phyloP scores from a whole-genome alignment of 2,113 vertebrate genomes.

The Rhinoptilus africanus region DNA sequence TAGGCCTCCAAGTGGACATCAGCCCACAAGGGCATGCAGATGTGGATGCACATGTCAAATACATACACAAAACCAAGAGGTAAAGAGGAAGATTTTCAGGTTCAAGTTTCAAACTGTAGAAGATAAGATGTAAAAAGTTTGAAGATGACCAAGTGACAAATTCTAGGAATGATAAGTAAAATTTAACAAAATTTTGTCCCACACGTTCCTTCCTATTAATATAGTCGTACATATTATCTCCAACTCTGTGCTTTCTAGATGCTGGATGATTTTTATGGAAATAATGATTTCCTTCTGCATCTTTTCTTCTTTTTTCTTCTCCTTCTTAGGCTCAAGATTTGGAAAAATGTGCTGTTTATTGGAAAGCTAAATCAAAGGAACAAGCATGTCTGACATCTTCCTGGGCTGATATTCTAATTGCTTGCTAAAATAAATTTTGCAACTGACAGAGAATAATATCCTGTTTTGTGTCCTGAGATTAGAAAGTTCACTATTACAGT shows the following conservation, averaged over 20 bases:
- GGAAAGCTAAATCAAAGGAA: background rate
- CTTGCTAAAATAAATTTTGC: background rate
- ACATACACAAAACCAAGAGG: background rate
- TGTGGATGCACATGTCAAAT: background rate
- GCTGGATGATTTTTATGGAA: background rate
- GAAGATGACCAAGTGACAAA: background rate
- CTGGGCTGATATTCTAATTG: background rate
- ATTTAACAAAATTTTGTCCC: background rate
- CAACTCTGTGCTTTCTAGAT: background rate
- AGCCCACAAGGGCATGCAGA: too few species aligned
- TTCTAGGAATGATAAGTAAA: background rate
- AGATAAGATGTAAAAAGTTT: background rate
- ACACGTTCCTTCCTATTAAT: background rate
- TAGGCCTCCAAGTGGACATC: background rate
- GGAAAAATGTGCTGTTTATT: background rate
- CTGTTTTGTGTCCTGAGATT: background rate
- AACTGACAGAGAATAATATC: background rate
- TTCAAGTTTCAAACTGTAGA: background rate
- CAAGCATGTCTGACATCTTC: background rate
- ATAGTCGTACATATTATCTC: background rate
- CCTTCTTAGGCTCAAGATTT: background rate
- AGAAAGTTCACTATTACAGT: background rate
- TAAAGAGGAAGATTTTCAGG: background rate
- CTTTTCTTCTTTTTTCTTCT: background rate
- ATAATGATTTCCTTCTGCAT: accelerated